Base-by-base conservation (phyloP, 2,113 vertebrate genomes). In the Anarhynchus alexandrinus region DNA sequence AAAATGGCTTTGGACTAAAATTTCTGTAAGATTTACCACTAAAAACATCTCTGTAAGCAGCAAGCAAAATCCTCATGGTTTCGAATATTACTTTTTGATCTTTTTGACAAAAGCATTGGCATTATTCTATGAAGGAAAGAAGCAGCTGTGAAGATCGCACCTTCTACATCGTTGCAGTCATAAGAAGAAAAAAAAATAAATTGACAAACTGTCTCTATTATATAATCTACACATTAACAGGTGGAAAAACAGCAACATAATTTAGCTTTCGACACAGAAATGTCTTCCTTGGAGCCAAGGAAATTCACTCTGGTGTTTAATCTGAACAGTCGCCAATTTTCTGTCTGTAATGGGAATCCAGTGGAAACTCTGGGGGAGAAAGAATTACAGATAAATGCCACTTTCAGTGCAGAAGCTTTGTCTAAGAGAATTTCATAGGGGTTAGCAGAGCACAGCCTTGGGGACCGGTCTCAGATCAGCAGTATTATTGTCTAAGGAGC, bases 261-360 rank as follows among this genome's bases (percentile, higher is more conserved):
- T 95, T 96, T 96, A 95, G 74, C 65, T 97, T 97, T 97, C 8
- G 69, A 91, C 94, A 82, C 87, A 91, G 76, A 96, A 96, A 97
- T 74, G 29, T 94, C 93, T 96, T 93, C 84, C 78, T 94, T 92
- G 85, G 78, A 97, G 94, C 95, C 96, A 96, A 96, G 88, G 29
- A 95, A 94, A 95, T 91, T 96, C 87, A 86, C 91, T 73, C 82
- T 88, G 80, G 70, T 97, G 95, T 97, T 97, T 97, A 96, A 97
- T 93, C 96, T 98, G 96, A 95, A 97, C 70, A 45, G 91, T 78
- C 96, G 97, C 97, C 97, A 97, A 34, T 90, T 87, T 98, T 96
- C 93, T 95, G 95, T 94, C 91, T 80, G 69, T 88, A 97, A 83
- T 74, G 93, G 94, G 95, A 97, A 97, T 95, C 94, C 91, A 67